These are phyloP conservation scores for Ormyrus nitidulus DNA, from an alignment of 2,888 invertebrate species.

Conservation along the genomic window DNA sequence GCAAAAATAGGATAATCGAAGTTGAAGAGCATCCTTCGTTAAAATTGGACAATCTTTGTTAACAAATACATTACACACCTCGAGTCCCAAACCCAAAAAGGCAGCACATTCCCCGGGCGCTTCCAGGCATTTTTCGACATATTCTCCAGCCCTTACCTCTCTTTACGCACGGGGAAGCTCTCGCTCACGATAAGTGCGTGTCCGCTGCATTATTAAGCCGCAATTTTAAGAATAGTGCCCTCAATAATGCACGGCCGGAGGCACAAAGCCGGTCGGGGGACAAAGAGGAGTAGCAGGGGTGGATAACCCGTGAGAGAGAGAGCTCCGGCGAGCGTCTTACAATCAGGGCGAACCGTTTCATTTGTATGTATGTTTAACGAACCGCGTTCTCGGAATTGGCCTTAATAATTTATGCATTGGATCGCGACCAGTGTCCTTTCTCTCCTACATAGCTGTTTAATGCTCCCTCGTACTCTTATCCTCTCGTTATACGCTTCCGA, in stretches of 20 bases:
- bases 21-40: neutral
- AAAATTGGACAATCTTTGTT: neutral
- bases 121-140: too few species aligned
- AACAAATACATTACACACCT: neutral
- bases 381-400: conserved; percentile 46
- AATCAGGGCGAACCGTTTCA: conserved; percentile 66
- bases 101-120: too few species aligned
- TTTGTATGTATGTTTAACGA: conserved; percentile 63
- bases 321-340: conserved; percentile 39
- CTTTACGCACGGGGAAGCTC: too few species aligned
- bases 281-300: neutral
- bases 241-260: conserved; percentile 5
- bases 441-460: neutral
- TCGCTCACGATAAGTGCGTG: neutral
- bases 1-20: too few species aligned
- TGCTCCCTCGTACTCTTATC: conserved; percentile 14
- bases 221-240: conserved; percentile 20
- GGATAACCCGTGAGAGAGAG: neutral
- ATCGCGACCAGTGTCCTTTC: conserved; percentile 45
- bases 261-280: neutral
- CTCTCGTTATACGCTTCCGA: neutral
- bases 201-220: neutral
- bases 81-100: too few species aligned
- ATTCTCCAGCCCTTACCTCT: too few species aligned
- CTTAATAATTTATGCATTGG: conserved; percentile 65